These are phyloP conservation scores for Brenthis ino DNA, from an alignment of 2,888 invertebrate species.

Conservation along the genomic window DNA sequence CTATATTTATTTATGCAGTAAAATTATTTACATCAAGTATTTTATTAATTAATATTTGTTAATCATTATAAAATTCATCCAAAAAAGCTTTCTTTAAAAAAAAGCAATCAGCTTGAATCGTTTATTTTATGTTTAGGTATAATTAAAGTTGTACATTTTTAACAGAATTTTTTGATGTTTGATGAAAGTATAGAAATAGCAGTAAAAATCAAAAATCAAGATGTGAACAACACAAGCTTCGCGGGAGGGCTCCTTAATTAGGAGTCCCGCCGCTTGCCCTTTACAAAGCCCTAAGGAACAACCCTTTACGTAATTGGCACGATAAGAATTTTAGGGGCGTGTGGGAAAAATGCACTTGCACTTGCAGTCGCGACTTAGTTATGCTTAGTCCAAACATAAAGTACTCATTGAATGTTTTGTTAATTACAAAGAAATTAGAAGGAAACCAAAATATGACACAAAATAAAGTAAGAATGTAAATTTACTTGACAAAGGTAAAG, in stretches of 20 bases:
- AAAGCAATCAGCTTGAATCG: background rate
- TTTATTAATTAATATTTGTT: too few species aligned
- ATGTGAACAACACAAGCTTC: slow-evolving; percentile 45
- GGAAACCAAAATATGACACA: background rate
- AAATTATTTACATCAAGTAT: background rate
- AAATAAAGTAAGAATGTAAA: too few species aligned
- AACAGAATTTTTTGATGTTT: background rate
- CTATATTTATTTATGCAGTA: slow-evolving; percentile 9
- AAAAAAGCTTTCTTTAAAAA: too few species aligned
- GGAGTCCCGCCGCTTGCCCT: slow-evolving; percentile 77
- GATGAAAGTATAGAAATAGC: slow-evolving; percentile 27
- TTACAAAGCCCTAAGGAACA: slow-evolving; percentile 62
- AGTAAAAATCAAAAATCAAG: slow-evolving; percentile 36
- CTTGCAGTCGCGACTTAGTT: slow-evolving; percentile 54
- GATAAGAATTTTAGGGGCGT: slow-evolving; percentile 76
- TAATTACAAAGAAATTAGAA: background rate
- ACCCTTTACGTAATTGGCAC: slow-evolving; percentile 78
- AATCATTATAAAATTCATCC: too few species aligned
- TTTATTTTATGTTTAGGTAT: background rate
- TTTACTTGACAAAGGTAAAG: too few species aligned
- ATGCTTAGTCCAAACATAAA: background rate
- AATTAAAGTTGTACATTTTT: slow-evolving; percentile 11
- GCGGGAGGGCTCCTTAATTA: slow-evolving; percentile 75
- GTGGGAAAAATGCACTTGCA: slow-evolving; percentile 74
- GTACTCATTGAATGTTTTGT: background rate